Percentiles rank a stretch among this genome's conserved stretches.
phyloP scores from a whole-genome alignment of 2,797 vertebrate genomes.

The Distichodus sexfasciatus region DNA sequence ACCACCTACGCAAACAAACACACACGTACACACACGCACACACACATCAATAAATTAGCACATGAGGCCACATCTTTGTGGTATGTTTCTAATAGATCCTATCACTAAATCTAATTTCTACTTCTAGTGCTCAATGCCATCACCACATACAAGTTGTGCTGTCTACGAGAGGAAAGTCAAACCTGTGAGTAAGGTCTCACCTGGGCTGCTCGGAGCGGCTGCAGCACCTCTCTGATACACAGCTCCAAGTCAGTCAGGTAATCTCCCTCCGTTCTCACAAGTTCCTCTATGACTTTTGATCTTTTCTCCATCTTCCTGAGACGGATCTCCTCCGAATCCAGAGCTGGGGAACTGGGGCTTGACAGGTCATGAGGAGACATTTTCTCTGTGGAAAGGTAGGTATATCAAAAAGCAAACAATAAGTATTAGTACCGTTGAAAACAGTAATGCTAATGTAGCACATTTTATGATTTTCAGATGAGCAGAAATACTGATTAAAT shows the following conservation, averaged over 20 bases:
- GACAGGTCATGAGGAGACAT: constrained; percentile 77
- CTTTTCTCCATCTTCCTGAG: constrained; percentile 84
- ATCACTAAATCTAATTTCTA: too few species aligned
- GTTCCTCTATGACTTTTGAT: constrained; percentile 86
- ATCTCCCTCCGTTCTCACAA: constrained; percentile 90
- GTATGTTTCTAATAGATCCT: too few species aligned
- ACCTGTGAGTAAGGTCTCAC: too few species aligned
- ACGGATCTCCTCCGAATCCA: constrained; percentile 78
- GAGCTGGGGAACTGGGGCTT: constrained; percentile 54
- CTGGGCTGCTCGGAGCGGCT: constrained; percentile 82
- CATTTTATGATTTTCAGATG: too few species aligned
- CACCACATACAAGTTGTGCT: too few species aligned
- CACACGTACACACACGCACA: constrained; percentile 8
- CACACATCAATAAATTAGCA: not conserved
- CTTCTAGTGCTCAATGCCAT: too few species aligned
- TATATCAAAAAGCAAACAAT: too few species aligned
- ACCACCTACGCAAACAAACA: constrained; percentile 73
- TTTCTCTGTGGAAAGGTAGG: constrained; percentile 84
- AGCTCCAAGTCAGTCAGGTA: constrained; percentile 85
- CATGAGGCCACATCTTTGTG: not conserved
- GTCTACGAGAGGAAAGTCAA: too few species aligned
- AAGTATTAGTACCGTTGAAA: not conserved
- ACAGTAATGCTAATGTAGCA: too few species aligned
- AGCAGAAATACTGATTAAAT: too few species aligned
- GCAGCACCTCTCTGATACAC: constrained; percentile 87